These are phyloP conservation scores for Hydrozoanthus gracilis DNA, from an alignment of 92 coral and sea anemone genomes.

Conservation along the genomic window DNA sequence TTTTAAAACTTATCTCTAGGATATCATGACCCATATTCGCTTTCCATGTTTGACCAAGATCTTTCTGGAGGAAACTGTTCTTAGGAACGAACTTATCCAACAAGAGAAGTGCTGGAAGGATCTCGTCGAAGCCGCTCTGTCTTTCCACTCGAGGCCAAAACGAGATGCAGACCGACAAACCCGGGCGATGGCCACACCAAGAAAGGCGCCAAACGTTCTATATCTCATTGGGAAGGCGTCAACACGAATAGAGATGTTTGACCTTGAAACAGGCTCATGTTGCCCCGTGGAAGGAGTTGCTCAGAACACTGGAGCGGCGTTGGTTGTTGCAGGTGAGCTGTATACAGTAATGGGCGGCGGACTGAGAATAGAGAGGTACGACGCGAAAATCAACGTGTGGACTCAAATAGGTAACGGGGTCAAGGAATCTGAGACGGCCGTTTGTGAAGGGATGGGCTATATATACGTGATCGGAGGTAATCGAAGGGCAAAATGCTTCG, in stretches of 20 bases:
- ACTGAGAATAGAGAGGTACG: constrained; percentile 71
- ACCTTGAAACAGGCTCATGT: constrained; percentile 68
- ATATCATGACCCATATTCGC: constrained; percentile 65
- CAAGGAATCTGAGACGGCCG: constrained; percentile 70
- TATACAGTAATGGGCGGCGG: constrained; percentile 87
- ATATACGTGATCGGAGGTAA: constrained; percentile 83
- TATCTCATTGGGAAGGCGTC: constrained; percentile 78
- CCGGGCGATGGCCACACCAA: constrained; percentile 47
- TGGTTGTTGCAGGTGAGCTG: constrained; percentile 65
- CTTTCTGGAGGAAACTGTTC: constrained; percentile 57
- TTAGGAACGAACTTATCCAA: constrained; percentile 60
- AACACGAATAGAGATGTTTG: constrained; percentile 71
- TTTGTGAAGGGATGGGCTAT: constrained; percentile 73
- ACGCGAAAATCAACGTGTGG: constrained; percentile 75
- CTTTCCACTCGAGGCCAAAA: constrained; percentile 44
- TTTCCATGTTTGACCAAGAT: constrained; percentile 64
- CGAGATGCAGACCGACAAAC: background rate
- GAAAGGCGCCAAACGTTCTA: constrained; percentile 76
- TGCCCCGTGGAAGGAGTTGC: constrained; percentile 68
- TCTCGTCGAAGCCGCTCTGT: constrained; percentile 57
- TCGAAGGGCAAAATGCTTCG: constrained; percentile 75
- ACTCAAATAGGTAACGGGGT: constrained; percentile 73
- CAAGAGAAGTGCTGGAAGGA: constrained; percentile 65
- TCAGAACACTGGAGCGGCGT: constrained; percentile 70
- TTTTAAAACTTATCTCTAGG: constrained; percentile 45